Evolutionary conservation across 2,113 vertebrate species (phyloP).

Genomic region (Crotophaga sulcirostris): DNA sequence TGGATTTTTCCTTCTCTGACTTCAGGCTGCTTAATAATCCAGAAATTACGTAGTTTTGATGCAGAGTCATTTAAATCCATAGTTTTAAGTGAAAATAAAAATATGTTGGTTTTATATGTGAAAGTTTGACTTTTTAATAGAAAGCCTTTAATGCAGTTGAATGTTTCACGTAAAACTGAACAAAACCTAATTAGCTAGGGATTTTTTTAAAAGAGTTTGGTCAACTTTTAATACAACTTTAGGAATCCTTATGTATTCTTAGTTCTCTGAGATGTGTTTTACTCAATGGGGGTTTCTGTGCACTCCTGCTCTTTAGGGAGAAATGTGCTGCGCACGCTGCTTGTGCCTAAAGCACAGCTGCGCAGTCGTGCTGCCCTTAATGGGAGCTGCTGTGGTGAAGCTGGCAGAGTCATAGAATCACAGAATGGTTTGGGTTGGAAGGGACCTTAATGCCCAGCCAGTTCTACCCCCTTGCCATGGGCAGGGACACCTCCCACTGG

Average conservation of each 20-base stretch:
- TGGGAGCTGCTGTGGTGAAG: background rate
- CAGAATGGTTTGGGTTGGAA: no score
- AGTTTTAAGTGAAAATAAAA: background rate
- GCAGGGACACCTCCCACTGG: no score
- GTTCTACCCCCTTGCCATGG: no score
- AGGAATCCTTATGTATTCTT: background rate
- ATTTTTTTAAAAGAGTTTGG: background rate
- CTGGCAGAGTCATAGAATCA: background rate
- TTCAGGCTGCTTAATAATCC: background rate
- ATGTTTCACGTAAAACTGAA: background rate
- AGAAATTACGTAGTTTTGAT: background rate
- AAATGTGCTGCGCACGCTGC: background rate
- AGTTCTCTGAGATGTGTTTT: background rate
- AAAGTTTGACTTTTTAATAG: background rate
- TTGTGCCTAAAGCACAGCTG: background rate
- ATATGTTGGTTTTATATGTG: background rate
- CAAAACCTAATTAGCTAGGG: background rate
- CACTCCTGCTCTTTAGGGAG: background rate
- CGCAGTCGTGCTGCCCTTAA: rapidly evolving
- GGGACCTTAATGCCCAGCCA: no score
- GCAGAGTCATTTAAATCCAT: background rate
- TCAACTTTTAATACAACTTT: background rate
- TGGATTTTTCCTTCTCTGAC: background rate
- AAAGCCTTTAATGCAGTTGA: background rate
- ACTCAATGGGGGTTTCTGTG: background rate